Conservation (phyloP, 2,888 invertebrate genomes). For the Antitype chi region DNA sequence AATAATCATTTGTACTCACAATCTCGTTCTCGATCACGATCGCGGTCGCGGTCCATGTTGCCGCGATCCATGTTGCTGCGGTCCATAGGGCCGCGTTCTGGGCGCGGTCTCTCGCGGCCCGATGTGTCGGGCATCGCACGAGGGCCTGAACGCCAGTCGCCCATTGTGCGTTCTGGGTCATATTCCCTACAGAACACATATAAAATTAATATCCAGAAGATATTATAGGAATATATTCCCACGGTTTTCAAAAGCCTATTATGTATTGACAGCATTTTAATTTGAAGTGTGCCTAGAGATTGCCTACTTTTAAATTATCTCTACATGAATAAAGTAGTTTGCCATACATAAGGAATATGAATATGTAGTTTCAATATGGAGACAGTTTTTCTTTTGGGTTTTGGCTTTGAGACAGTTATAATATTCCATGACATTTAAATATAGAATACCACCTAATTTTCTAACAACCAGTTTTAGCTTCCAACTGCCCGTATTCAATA, state of each 20-base stretch:
- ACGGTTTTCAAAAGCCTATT: neutral
- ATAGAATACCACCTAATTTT: neutral
- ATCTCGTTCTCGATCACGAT: constrained; percentile 82
- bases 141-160: constrained; percentile 95
- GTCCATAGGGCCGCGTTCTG: constrained; percentile 77
- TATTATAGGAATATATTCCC: neutral
- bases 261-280: neutral
- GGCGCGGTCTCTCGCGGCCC: constrained; percentile 49
- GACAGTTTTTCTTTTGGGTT: too few species aligned
- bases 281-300: neutral
- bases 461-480: constrained; percentile 11
- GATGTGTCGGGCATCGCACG: constrained; percentile 88
- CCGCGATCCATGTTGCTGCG: constrained; percentile 78
- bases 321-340: neutral
- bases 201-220: neutral
- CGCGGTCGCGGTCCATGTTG: constrained; percentile 83
- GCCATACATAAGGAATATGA: neutral
- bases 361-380: neutral
- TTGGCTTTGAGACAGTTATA: too few species aligned
- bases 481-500: constrained; percentile 23
- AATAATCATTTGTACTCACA: constrained; percentile 70
- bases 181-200: constrained; percentile 84
- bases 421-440: neutral
- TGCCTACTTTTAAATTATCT: neutral
- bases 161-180: constrained; percentile 92